Percentiles rank a stretch among this genome's conserved stretches.
Conservation (phyloP, 2,797 vertebrate species). For the Sebastes diploproa region DNA sequence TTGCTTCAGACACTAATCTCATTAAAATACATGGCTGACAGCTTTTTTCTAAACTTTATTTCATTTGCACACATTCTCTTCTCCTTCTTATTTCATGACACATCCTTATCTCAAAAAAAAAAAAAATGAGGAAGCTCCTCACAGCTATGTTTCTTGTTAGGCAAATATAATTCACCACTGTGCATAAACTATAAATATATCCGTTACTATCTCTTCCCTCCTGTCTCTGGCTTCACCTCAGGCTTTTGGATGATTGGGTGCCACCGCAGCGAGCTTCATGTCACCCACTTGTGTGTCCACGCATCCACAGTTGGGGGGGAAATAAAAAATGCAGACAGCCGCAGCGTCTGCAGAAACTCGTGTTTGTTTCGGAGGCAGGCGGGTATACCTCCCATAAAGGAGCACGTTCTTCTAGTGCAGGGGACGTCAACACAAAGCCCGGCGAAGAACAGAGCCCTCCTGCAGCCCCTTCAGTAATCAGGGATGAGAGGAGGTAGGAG, state of each 20-base stretch:
- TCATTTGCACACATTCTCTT: conserved; percentile 29
- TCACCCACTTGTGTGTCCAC: conserved; percentile 41
- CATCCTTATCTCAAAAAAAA: conserved; percentile 30
- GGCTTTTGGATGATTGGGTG: conserved; percentile 60
- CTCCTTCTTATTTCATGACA: conserved; percentile 6
- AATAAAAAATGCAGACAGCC: conserved; percentile 35
- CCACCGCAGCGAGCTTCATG: conserved; percentile 36
- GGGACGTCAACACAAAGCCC: conserved; percentile 52
- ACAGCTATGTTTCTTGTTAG: conserved; percentile 49
- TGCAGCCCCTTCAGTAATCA: conserved; percentile 70
- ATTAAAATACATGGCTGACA: conserved; percentile 42
- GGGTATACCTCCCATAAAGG: not conserved
- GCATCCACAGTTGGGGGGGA: conserved; percentile 14
- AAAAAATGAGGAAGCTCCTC: conserved; percentile 32
- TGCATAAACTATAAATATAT: conserved; percentile 60
- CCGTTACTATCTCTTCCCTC: conserved; percentile 24
- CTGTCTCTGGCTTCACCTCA: conserved; percentile 45
- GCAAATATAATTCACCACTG: conserved; percentile 49
- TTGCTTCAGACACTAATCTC: conserved; percentile 58
- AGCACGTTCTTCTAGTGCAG: conserved; percentile 30
- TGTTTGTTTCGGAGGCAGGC: conserved; percentile 33
- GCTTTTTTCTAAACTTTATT: conserved; percentile 16
- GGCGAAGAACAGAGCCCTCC: conserved; percentile 53
- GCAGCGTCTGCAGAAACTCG: conserved; percentile 14
- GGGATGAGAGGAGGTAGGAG: conserved; percentile 51